Conservation (phyloP, 2,888 invertebrate species). For the Conistra vaccinii region DNA sequence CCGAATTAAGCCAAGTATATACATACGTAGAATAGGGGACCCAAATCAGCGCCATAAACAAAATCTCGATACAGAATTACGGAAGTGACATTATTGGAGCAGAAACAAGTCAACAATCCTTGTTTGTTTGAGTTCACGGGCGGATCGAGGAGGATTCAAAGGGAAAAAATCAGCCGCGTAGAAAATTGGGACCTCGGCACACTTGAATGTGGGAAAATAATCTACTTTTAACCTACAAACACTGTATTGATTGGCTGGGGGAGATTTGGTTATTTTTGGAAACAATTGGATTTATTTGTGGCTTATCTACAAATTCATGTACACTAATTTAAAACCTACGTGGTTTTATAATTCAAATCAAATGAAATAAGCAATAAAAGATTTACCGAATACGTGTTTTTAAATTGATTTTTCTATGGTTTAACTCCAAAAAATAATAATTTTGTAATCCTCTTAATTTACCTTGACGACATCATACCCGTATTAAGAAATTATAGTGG, state of each 20-base stretch:
- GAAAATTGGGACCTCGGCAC: slow-evolving; percentile 63
- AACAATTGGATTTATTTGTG: slow-evolving; percentile 11
- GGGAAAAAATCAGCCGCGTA: slow-evolving; percentile 64
- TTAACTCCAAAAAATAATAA: not conserved
- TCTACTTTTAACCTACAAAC: slow-evolving; percentile 59
- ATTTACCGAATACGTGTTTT: not conserved
- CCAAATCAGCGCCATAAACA: slow-evolving; percentile 66
- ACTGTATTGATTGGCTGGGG: slow-evolving; percentile 54
- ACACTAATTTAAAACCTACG: not conserved
- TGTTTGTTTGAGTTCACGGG: slow-evolving; percentile 68
- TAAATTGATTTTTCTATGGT: not conserved
- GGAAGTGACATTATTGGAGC: slow-evolving; percentile 67
- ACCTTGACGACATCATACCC: not conserved
- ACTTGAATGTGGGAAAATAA: slow-evolving; percentile 62
- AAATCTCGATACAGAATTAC: slow-evolving; percentile 66
- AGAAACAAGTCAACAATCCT: slow-evolving; percentile 69
- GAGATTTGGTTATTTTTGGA: slow-evolving; percentile 20
- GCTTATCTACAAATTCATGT: not conserved
- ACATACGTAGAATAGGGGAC: slow-evolving; percentile 37
- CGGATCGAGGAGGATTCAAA: slow-evolving; percentile 58
- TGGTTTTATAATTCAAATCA: not conserved
- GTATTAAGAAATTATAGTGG: not conserved
- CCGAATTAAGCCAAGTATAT: slow-evolving; percentile 44
- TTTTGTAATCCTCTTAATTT: not conserved
- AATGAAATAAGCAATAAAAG: not conserved